Percentiles rank a stretch among this genome's conserved stretches.
Evolutionary conservation across 2,797 vertebrate species (phyloP).

Genomic region (Taenioides sp.): DNA sequence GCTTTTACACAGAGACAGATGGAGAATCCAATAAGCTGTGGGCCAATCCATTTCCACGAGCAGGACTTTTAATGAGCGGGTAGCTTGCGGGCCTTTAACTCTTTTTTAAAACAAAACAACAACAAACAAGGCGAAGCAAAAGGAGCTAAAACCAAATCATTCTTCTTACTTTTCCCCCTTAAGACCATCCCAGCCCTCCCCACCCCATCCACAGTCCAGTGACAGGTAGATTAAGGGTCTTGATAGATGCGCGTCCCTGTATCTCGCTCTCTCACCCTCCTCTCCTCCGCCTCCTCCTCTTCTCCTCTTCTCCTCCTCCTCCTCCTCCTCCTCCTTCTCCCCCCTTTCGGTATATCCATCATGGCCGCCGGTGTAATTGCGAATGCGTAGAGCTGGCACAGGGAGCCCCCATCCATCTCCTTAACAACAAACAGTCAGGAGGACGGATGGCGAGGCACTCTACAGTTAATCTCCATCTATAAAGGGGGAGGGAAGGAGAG

Average conservation of each 20-base stretch:
- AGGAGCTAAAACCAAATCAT: slow-evolving; percentile 46
- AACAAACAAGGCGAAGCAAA: background rate
- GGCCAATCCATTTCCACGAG: slow-evolving; percentile 52
- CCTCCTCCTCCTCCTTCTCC: slow-evolving; percentile 51
- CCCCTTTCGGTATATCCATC: slow-evolving; percentile 78
- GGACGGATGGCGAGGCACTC: slow-evolving; percentile 80
- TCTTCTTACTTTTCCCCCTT: slow-evolving; percentile 45
- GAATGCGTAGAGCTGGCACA: slow-evolving; percentile 80
- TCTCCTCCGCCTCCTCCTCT: slow-evolving; percentile 54
- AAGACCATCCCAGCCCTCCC: slow-evolving; percentile 25
- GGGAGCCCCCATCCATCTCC: slow-evolving; percentile 84
- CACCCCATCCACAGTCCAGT: slow-evolving; percentile 57
- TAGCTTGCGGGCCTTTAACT: slow-evolving; percentile 24
- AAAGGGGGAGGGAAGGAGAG: slow-evolving; percentile 39
- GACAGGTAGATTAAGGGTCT: slow-evolving; percentile 84
- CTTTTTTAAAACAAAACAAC: slow-evolving; percentile 7
- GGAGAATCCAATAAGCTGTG: slow-evolving; percentile 48
- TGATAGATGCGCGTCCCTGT: slow-evolving; percentile 80
- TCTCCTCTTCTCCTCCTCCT: slow-evolving; percentile 45
- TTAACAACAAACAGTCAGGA: slow-evolving; percentile 88
- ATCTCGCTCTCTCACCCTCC: slow-evolving; percentile 63
- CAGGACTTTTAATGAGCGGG: slow-evolving; percentile 52
- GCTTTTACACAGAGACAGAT: slow-evolving; percentile 8
- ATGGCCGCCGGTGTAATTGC: slow-evolving; percentile 83
- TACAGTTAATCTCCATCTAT: slow-evolving; percentile 84